Evolutionary conservation across 1,140 invertebrate species (phyloP), one percentile per base, ranked within the genome.

Genomic region (Anastrepha ludens): DNA sequence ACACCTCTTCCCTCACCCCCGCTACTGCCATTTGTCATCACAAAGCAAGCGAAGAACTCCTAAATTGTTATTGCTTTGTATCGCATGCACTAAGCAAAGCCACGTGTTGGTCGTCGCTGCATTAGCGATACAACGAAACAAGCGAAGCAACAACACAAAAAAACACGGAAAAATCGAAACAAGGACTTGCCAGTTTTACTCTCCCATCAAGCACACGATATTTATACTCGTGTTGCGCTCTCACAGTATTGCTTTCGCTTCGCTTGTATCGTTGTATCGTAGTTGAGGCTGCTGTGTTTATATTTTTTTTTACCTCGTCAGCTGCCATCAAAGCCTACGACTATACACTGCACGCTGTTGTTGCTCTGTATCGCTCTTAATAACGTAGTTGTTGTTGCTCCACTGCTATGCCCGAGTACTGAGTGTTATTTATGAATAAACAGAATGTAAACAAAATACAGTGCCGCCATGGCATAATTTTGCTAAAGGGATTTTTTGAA

Each of bases 361-460:
- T 55, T 39, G 87, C 29, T 7, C 60, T 59, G 55, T 55, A 64
- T 62, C 44, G 65, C 39, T 64, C 20, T 1, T 20, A 39, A 15
- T 44, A 29, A 39, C 39, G 41, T 87, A 87, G 78, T 89, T 59
- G 87, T 88, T 87, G 89, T 88, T 89, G 89, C 87, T 90, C 89
- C 90, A 89, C 90, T 87, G 88, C 60, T 87, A 29, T 86, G 62
- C 78, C 58, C 41, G 67, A 29, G 29, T n/a, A 20, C 7, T 47
- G n/a, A 59, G 62, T 58, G 86, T 85, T 88, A 89, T 81, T 87
- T 90, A 89, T 88, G 59, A 74, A 89, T 91, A 92, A 92, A 92
- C 90, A 92, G 90, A 85, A 89, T 81, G 91, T 92, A 92, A 92
- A 92, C 91, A 92, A 92, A 89, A 85, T 29, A 81, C 91, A 92